Evolutionary conservation across 1,140 invertebrate species (phyloP), one percentile per base, ranked within the genome.

Genomic region (Charaxes varanes): DNA sequence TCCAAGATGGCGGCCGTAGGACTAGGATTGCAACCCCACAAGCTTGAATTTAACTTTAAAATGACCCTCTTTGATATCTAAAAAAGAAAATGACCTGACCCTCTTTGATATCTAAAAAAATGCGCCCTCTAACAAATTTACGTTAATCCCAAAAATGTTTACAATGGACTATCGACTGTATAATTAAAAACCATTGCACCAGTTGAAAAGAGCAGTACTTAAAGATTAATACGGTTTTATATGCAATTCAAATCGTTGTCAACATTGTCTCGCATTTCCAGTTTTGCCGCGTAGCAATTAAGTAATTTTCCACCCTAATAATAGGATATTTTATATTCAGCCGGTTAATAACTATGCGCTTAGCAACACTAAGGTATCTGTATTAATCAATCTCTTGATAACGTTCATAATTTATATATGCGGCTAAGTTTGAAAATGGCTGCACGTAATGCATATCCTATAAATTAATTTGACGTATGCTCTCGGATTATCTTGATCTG

Each of bases 331-430:
- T 16, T 31, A 31, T 31, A 31, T 31, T 31, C 18, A 31, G 18
- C 2, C n/a, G 4, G 14, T 8, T 31, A 31, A 31, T 31, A 17
- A 8, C 28, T 31, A 17, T 17, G 28, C 28, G 28, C 15, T 17
- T 17, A 31, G 11, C 28, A 17, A 31, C 28, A 8, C 15, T 6
- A 15, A 34, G 30, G 19, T 41, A 47, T 41, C 43, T 47, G 19
- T 26, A 21, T 41, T 47, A 41, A 47, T 47, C 43, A 46, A 37
- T 38, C 36, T 46, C 36, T 41, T 41, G 41, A 47, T 41, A 23
- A 35, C 23, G 36, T 10, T n/a, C 7, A 47, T 47, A 40, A 46
- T 40, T 46, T 40, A 46, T 40, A n/a, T n/a, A 28, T 26, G 15
- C 27, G 21, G 22, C 12, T 40, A 17, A 28, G 43, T 19, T 46